A percentile compares a stretch with the other conserved stretches of the same genome.
phyloP scores from a whole-genome alignment of 1,140 invertebrate genomes.

The Oreohelix idahoensis region DNA sequence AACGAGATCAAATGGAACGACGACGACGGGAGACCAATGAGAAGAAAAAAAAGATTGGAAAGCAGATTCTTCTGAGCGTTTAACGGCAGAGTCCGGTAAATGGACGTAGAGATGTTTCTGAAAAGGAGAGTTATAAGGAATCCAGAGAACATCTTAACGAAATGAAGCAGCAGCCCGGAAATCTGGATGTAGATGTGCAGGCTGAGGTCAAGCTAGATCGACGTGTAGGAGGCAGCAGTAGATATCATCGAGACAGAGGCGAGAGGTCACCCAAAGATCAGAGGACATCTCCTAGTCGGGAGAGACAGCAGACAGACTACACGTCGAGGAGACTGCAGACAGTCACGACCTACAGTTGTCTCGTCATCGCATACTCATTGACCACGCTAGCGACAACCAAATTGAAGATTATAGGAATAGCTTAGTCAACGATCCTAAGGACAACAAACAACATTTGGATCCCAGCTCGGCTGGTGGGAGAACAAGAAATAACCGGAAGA shows the following conservation, averaged over 20 bases:
- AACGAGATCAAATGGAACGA: slow-evolving; percentile 26
- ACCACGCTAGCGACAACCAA: slow-evolving; percentile 63
- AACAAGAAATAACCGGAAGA: slow-evolving; percentile 65
- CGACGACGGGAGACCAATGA: slow-evolving; percentile 34
- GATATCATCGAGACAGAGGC: slow-evolving; percentile 33
- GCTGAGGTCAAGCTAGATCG: slow-evolving; percentile 27
- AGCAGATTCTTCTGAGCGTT: slow-evolving; percentile 50
- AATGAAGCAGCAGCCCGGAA: slow-evolving; percentile 36
- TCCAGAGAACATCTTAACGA: slow-evolving; percentile 51
- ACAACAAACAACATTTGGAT: slow-evolving; percentile 72
- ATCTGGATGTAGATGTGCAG: background rate
- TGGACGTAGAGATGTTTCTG: slow-evolving; percentile 41
- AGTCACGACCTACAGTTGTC: slow-evolving; percentile 40
- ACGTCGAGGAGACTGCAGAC: slow-evolving; percentile 21
- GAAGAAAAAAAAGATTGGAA: slow-evolving; percentile 35
- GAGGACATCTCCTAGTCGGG: slow-evolving; percentile 50
- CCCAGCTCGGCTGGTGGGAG: slow-evolving; percentile 67
- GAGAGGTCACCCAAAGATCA: slow-evolving; percentile 40
- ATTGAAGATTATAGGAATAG: slow-evolving; percentile 52
- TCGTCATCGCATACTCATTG: slow-evolving; percentile 61
- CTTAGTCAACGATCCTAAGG: slow-evolving; percentile 38
- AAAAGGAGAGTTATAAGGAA: slow-evolving; percentile 43
- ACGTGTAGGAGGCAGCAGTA: slow-evolving; percentile 44
- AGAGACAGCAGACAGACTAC: slow-evolving; percentile 36
- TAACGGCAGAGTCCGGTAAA: slow-evolving; percentile 54